Evolutionary conservation across 37 sponge, comb jelly and placozoan genomes (phyloP), one percentile per base, ranked within the genome.

Genomic region (Tethya wilhelma): DNA sequence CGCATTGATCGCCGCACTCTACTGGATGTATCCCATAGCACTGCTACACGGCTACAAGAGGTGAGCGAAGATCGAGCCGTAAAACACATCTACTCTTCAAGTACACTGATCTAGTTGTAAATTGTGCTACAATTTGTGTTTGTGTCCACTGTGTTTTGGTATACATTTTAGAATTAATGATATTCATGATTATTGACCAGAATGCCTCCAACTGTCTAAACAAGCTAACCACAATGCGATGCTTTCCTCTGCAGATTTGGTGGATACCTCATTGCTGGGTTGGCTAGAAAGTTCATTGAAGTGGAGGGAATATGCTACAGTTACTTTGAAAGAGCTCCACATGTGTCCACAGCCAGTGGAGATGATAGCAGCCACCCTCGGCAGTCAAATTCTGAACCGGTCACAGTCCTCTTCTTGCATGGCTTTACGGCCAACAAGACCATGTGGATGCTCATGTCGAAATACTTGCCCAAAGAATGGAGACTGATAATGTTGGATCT

Each of bases 401-500:
- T 56, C 31, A 84, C 81, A 22, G 80, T 92, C 22, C 59, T 92
- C 36, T 74, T 92, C 29, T 38, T 92, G 43, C 93, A 92, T 63
- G 93, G 93, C 2, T 84, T 80, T 53, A 84, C 89, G 2, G 59
- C 64, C 38, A 58, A 74, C 70, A 92, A 87, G 75, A 62, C 59
- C 0, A 73, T 60, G 59, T 87, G 89, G 85, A 79, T 84, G 45
- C 23, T 64, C 36, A 38, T 87, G 64, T 39, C 70, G 8, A 41
- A 44, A 14, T 69, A 55, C 41, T 53, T 92, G 8, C 93, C 93
- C 22, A 59, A 59, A 43, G 42, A 57, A 17, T 92, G 93, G 93
- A n/a, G 88, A 25, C 31, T 92, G 0, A 60, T 92, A 19, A 62
- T 87, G 22, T 58, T 80, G 32, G 93, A 92, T 56, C 38, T 92